phyloP scores from a whole-genome alignment of 2,888 invertebrate species.

The Lithosia quadra region DNA sequence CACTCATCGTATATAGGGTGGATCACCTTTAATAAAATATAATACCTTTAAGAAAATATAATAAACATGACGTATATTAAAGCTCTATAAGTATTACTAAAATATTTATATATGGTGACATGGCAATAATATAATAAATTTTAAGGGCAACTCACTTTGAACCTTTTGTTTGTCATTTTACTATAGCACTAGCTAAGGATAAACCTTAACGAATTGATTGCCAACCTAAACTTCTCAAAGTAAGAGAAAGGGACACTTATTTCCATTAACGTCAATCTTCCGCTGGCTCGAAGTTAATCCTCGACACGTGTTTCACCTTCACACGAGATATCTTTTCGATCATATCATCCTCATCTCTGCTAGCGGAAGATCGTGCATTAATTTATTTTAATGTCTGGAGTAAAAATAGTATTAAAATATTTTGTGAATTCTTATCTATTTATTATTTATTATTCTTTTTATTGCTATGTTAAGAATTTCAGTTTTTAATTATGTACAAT shows the following conservation, averaged over 20 bases:
- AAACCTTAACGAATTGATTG: background rate
- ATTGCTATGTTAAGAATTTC: no score
- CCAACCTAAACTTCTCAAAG: background rate
- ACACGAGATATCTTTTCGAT: background rate
- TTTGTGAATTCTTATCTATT: background rate
- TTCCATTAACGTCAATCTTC: slow-evolving; percentile 1
- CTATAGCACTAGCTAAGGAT: background rate
- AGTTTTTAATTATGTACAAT: no score
- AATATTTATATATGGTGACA: no score
- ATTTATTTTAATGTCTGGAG: background rate
- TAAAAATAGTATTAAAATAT: background rate
- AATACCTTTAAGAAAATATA: no score
- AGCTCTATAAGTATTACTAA: no score
- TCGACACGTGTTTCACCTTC: background rate
- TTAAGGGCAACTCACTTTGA: background rate
- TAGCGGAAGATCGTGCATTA: background rate
- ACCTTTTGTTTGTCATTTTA: background rate
- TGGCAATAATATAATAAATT: background rate
- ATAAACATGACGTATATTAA: no score
- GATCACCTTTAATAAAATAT: no score
- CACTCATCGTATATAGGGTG: no score
- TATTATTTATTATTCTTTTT: no score
- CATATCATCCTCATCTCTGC: background rate
- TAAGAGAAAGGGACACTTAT: slow-evolving; percentile 5
- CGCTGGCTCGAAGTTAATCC: background rate